Percentiles rank a stretch among this genome's conserved stretches.
Evolutionary conservation across 2,888 invertebrate species (phyloP).

Genomic region (Noctua janthina): DNA sequence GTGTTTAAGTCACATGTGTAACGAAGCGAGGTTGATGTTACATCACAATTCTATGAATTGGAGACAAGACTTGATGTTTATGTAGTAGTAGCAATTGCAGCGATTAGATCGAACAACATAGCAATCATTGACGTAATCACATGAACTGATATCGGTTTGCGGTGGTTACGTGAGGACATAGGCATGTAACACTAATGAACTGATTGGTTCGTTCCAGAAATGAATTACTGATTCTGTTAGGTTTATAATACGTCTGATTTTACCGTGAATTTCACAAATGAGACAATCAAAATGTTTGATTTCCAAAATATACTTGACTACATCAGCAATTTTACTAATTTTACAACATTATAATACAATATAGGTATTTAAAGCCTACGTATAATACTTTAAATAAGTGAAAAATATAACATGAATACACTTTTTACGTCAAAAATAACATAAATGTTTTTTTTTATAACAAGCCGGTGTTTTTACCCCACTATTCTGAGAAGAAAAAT

Average conservation of each 20-base stretch:
- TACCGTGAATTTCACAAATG: constrained; percentile 27
- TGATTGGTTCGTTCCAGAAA: constrained; percentile 20
- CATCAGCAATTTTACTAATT: neutral
- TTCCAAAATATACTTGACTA: neutral
- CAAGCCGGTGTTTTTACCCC: neutral
- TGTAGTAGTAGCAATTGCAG: neutral
- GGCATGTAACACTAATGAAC: constrained; percentile 14
- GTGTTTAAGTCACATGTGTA: neutral
- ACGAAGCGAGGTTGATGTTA: neutral
- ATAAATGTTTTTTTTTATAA: neutral
- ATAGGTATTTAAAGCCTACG: neutral
- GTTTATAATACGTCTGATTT: constrained; percentile 10
- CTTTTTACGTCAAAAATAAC: neutral
- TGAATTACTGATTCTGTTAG: constrained; percentile 32
- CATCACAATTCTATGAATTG: neutral
- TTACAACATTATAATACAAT: neutral
- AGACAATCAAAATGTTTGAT: constrained; percentile 21
- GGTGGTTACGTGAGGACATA: constrained; percentile 2
- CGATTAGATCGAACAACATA: neutral
- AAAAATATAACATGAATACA: too few species aligned
- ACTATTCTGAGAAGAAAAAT: neutral
- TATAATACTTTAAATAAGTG: neutral
- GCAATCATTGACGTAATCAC: neutral
- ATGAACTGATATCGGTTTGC: constrained; percentile 1
- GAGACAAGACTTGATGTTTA: neutral